Base-by-base conservation (phyloP, 2,797 vertebrate species). In the Crenichthys baileyi region DNA sequence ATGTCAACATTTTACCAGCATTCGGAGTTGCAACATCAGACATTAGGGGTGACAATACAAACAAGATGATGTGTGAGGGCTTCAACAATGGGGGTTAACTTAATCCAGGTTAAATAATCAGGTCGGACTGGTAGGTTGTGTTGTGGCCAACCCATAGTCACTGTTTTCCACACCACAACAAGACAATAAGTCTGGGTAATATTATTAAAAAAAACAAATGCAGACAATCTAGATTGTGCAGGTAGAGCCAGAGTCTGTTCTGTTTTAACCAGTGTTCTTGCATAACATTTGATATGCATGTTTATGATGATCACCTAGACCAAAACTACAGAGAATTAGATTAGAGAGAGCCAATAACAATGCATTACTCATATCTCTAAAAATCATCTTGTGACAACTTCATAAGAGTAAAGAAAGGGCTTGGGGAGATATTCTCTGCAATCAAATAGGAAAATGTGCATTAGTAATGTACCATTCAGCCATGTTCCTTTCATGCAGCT, bases 21-120 rank as follows among this genome's bases (percentile, higher is more conserved):
- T 13, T 46, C 5, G 1, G 24, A 51, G 68, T 58, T 77, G 58
- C 50, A 72, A 29, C 13, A 41, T 36, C 1, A 13, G 5, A 50
- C 26, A 39, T 7, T 9, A 53, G 31, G 36, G 31, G 44, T 71
- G 55, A 71, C 48, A 51, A 46, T 53, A 65, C 36, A 55, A 13
- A 55, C 36, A 20, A 63, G 29, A 31, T 39, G 65, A 61, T 3
- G 44, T 0, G 5, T 0, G 1, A 63, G 29, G 31, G 24, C 24
- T 74, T 20, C 70, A 55, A 22, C 55, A 82, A 63, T 39, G 46
- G 26, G 3, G 48, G 50, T 13, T 31, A 55, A 51, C n/a, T 77
- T 65, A 48, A 74, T 31, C 24, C 2, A 41, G 51, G 7, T 46
- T n/a, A 76, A 36, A 53, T 58, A 72, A 6, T 29, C 73, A 46